phyloP scores from a whole-genome alignment of 1,140 invertebrate species.

The Rhyacophila brunnea region DNA sequence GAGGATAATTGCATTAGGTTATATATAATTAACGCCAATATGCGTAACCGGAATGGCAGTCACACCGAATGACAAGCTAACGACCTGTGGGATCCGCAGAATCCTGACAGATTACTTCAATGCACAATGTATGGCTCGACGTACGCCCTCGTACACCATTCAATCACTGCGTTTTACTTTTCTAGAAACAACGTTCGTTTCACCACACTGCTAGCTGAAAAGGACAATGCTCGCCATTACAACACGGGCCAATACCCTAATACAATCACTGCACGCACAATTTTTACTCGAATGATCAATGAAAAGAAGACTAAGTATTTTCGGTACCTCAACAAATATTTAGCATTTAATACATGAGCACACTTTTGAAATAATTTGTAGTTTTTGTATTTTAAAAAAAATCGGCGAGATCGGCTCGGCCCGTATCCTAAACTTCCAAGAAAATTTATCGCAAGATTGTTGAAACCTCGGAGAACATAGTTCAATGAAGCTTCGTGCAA shows the following conservation, averaged over 20 bases:
- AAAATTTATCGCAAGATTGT: constrained; percentile 16
- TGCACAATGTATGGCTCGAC: not conserved
- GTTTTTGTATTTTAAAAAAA: not conserved
- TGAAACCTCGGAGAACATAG: constrained; percentile 19
- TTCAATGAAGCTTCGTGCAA: constrained; percentile 10
- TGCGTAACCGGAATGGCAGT: constrained; percentile 17
- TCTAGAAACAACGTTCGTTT: not conserved
- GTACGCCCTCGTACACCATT: not conserved
- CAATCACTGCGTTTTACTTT: not conserved
- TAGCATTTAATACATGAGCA: not conserved
- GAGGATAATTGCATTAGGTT: constrained; percentile 4
- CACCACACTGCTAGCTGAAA: not conserved
- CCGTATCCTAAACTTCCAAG: constrained; percentile 20
- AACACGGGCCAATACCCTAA: constrained; percentile 18
- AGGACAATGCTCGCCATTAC: constrained; percentile 29
- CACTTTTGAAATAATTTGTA: not conserved
- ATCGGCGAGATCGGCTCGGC: constrained; percentile 2
- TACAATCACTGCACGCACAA: constrained; percentile 24
- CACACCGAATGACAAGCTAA: constrained; percentile 7
- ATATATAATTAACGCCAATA: constrained; percentile 5
- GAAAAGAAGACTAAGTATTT: constrained; percentile 15
- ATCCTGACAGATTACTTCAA: not conserved
- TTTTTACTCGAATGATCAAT: constrained; percentile 20
- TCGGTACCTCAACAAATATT: constrained; percentile 7
- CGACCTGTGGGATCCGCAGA: constrained; percentile 13